Conservation (phyloP, 1,140 invertebrate species). For the Daktulosphaira vitifoliae region DNA sequence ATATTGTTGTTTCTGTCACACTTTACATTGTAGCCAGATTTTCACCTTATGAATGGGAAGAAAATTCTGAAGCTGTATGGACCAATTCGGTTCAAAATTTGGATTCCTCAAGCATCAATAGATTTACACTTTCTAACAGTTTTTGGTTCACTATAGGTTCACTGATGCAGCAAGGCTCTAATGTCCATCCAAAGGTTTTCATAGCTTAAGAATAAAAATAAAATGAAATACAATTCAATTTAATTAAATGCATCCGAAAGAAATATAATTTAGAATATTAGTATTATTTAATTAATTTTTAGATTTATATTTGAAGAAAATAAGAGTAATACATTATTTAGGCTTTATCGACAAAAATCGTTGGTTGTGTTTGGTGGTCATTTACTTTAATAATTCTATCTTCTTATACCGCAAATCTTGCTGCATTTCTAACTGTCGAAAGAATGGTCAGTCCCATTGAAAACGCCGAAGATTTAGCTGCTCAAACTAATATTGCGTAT, state of each 20-base stretch:
- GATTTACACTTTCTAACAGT: constrained; percentile 49
- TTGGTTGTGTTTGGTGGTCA: constrained; percentile 80
- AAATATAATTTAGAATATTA: too few relatives aligned
- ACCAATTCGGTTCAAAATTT: constrained; percentile 58
- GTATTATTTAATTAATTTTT: too few relatives aligned
- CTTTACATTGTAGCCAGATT: constrained; percentile 67
- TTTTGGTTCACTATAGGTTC: constrained; percentile 51
- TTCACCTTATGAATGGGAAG: constrained; percentile 54
- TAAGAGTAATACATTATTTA: constrained; percentile 37
- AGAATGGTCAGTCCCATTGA: constrained; percentile 79
- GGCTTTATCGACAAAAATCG: constrained; percentile 63
- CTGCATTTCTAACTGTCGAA: constrained; percentile 78
- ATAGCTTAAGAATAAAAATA: too few relatives aligned
- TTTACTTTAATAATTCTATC: constrained; percentile 82
- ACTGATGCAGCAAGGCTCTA: constrained; percentile 49
- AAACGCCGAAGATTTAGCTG: constrained; percentile 71
- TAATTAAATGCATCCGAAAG: too few relatives aligned
- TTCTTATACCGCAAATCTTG: constrained; percentile 81
- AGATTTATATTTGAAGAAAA: too few relatives aligned
- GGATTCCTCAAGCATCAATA: constrained; percentile 48
- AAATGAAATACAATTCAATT: too few relatives aligned
- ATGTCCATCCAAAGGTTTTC: constrained; percentile 46
- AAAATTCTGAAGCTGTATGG: constrained; percentile 58
- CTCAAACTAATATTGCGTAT: constrained; percentile 73
- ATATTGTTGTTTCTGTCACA: constrained; percentile 66